Evolutionary conservation across 2,113 vertebrate species (phyloP).

Genomic region (Tichodroma muraria): DNA sequence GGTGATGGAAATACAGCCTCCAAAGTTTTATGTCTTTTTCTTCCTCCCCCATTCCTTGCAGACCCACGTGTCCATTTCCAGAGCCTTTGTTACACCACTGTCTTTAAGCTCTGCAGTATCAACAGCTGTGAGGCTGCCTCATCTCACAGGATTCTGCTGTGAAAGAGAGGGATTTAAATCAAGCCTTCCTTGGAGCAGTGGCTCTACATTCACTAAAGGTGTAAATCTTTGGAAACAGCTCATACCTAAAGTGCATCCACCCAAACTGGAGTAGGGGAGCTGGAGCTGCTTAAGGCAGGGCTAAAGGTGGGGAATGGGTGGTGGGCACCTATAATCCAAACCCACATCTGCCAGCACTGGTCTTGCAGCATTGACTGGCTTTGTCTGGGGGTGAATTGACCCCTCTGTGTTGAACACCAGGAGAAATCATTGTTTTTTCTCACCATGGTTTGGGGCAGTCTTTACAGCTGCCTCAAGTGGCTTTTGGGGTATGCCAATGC

Average conservation of each 20-base stretch:
- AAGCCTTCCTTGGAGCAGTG: neutral
- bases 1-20: neutral
- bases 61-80: neutral
- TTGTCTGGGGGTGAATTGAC: neutral
- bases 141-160: neutral
- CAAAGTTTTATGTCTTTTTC: neutral
- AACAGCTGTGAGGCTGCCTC: neutral
- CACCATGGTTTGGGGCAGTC: neutral
- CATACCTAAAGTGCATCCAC: neutral
- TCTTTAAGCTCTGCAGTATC: neutral
- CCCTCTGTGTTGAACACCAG: neutral
- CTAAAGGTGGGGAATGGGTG: neutral
- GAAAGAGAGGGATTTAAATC: neutral
- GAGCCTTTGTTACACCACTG: neutral
- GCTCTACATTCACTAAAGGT: neutral
- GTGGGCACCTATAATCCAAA: neutral
- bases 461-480: neutral
- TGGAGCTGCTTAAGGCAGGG: neutral
- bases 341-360: neutral
- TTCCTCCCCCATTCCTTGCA: neutral
- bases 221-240: neutral
- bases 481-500: neutral
- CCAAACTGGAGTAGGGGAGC: neutral
- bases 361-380: neutral
- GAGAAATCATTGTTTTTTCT: neutral